Evolutionary conservation across 1,140 invertebrate species (phyloP).

Genomic region (Atopsyche davidsoni): DNA sequence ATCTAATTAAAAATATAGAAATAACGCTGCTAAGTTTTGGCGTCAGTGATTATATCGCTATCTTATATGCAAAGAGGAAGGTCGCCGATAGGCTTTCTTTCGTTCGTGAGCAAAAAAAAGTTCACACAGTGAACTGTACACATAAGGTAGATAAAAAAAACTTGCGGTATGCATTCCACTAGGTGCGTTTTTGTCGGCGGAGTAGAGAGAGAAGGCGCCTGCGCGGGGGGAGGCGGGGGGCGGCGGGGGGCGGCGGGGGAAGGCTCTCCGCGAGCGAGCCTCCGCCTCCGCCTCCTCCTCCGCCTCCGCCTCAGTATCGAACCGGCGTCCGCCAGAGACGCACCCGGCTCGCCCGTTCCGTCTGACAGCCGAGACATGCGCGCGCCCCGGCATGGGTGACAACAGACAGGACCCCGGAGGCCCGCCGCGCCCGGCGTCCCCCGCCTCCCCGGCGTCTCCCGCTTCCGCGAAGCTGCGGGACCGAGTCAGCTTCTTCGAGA

Average conservation of each 20-base stretch:
- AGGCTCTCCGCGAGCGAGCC: constrained; percentile 2
- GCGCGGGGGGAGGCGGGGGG: constrained; percentile 7
- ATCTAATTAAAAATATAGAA: no score
- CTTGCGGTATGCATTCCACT: no score
- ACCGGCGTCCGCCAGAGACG: constrained; percentile 44
- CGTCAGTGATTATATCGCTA: no score
- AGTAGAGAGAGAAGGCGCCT: constrained; percentile 15
- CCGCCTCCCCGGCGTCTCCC: constrained; percentile 42
- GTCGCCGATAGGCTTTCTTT: no score
- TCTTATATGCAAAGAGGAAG: no score
- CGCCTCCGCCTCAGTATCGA: constrained; percentile 43
- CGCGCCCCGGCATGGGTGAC: constrained; percentile 16
- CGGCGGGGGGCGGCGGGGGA: constrained; percentile 14
- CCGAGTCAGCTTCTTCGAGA: constrained; percentile 70
- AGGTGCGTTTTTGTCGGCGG: constrained; percentile 1
- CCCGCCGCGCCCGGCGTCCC: constrained; percentile 33
- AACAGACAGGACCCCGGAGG: constrained; percentile 32
- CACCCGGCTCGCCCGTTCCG: constrained; percentile 21
- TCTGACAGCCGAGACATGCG: constrained; percentile 17
- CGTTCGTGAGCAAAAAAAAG: no score
- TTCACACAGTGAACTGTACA: no score
- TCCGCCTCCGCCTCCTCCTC: constrained; percentile 20
- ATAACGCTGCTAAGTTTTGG: no score
- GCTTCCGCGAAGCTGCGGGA: constrained; percentile 54
- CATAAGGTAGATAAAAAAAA: no score